Base-by-base conservation (phyloP, 2,888 invertebrate genomes). In the Zygogramma bicolorata region DNA sequence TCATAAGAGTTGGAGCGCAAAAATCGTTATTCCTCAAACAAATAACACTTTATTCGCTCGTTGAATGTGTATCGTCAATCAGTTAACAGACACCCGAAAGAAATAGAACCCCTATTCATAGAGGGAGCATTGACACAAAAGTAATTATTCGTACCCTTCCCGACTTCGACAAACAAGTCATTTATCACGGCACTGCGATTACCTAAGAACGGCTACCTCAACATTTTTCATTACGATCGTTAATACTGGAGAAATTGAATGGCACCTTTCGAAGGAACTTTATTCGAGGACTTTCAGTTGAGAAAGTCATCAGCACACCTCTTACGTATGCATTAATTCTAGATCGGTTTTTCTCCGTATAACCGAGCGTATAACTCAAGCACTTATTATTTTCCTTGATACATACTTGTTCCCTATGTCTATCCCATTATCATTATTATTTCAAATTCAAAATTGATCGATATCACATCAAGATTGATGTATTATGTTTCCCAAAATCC, bases 91-190 rank as follows among this genome's bases (percentile, higher is more conserved):
- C 18, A 10, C 6, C 46, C 5, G 46, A 10, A 46, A 46, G 20
- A 42, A 46, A 38, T n/a, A n/a, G 34, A 34, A 2, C 13, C 3
- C 6, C 46, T 20, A 20, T 8, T 20, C 46, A 20, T 46, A 20
- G 46, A 46, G 18, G 18, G 46, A 20, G 46, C 46, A 46, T 46
- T 46, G 46, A 46, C 20, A 46, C 46, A 46, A 46, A 46, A 46
- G 46, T 46, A 20, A 46, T 46, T 46, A 46, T 18, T 46, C 46
- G 46, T 46, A 46, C 46, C 46, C 46, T 46, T 46, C 46, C 46
- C 20, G 46, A 46, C 46, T 46, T 46, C 46, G 8, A 46, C 46
- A 46, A 46, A 46, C 46, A 46, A 46, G 46, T 46, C 46, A 46
- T 46, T 46, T 46, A 46, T 46, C 46, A 46, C 18, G 46, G 46